Evolutionary conservation across 2,113 vertebrate genomes (phyloP).

Genomic region (Leucoraja erinaceus): DNA sequence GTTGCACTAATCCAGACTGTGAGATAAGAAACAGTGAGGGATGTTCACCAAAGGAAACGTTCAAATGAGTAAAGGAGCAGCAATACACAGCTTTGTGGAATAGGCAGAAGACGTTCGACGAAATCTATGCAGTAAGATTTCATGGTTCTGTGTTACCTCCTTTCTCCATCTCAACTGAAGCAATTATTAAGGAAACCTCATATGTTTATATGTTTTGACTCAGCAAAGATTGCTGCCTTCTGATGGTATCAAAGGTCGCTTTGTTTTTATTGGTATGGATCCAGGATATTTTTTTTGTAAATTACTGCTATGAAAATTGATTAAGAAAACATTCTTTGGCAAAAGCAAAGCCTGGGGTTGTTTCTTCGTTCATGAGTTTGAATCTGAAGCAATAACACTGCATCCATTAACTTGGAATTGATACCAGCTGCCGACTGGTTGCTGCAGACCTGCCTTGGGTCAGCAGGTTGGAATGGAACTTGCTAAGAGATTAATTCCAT

Average conservation of each 20-base stretch:
- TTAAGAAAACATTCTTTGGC: conserved; percentile 32
- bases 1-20: background rate
- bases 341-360: background rate
- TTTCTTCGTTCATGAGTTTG: conserved; percentile 18
- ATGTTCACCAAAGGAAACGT: background rate
- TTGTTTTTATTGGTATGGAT: background rate
- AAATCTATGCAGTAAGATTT: background rate
- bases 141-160: background rate
- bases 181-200: background rate
- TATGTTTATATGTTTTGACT: background rate
- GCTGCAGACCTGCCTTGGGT: conserved; percentile 11
- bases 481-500: conserved; percentile 20
- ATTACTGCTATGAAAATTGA: conserved; percentile 27
- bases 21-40: background rate
- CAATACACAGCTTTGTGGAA: background rate
- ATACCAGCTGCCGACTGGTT: background rate
- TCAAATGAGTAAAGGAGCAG: background rate
- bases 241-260: background rate
- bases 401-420: conserved; percentile 12
- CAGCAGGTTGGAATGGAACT: background rate
- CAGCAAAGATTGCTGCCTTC: background rate
- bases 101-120: background rate
- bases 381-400: background rate
- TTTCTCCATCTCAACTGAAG: background rate
- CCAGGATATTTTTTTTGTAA: background rate